Percentiles rank a stretch among this genome's conserved stretches.
phyloP scores from a whole-genome alignment of 2,888 invertebrate species.

The Halictus quadricinctus region DNA sequence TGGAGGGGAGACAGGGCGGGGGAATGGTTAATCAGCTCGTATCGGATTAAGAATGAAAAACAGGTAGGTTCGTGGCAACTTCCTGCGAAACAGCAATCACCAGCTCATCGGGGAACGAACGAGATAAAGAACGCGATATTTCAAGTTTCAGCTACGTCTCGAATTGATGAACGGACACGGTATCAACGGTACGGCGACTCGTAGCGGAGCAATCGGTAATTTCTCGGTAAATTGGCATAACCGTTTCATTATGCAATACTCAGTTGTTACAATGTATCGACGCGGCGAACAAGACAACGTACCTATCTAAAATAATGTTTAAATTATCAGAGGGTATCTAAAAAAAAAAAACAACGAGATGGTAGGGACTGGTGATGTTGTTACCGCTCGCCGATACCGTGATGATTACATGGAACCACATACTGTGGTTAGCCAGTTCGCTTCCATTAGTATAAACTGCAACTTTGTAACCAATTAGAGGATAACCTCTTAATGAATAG shows the following conservation, averaged over 20 bases:
- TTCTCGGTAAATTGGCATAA: constrained; percentile 40
- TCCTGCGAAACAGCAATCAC: constrained; percentile 33
- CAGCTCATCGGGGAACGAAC: not conserved
- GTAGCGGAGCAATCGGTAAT: constrained; percentile 14
- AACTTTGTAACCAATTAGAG: not conserved
- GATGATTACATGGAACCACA: not conserved
- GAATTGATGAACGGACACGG: constrained; percentile 8
- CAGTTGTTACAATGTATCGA: constrained; percentile 11
- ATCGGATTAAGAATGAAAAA: constrained; percentile 24
- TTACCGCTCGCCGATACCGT: not conserved
- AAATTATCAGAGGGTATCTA: not conserved
- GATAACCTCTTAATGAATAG: not conserved
- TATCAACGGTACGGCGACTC: constrained; percentile 7
- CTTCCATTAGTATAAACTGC: not conserved
- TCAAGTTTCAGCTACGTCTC: constrained; percentile 22
- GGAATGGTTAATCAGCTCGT: constrained; percentile 8
- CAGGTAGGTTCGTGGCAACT: constrained; percentile 13
- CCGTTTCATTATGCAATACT: constrained; percentile 24
- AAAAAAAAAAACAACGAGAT: not conserved
- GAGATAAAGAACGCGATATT: constrained; percentile 24
- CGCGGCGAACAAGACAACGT: not conserved
- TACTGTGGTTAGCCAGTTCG: not conserved
- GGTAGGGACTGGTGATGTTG: not conserved
- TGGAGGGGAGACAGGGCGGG: not conserved
- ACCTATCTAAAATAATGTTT: not conserved